Evolutionary conservation across 2,797 vertebrate genomes (phyloP), one percentile per base, ranked within the genome.

Genomic region (Fratercula arctica): DNA sequence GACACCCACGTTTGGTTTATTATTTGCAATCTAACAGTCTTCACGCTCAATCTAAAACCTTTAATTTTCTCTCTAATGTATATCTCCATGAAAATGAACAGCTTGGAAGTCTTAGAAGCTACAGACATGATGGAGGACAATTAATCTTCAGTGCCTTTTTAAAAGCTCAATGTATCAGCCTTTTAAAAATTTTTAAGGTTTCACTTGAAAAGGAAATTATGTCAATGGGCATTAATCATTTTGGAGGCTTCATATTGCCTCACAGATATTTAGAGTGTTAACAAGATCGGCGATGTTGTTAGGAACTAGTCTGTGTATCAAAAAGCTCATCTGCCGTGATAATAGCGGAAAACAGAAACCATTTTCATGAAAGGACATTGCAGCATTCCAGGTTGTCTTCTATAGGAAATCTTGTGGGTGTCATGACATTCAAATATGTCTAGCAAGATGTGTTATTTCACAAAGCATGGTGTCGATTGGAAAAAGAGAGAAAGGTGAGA

Each of bases 51-150:
- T 88, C 33, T 70, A 46, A 94, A 93, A 25, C 6, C 20, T 82
- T 97, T 95, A 35, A 85, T 95, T 94, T 83, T 63, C n/a, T 91
- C n/a, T 86, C 31, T 74, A 50, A 66, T 80, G 13, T 72, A 35
- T 91, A 70, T 82, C 29, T 70, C 64, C 23, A 67, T 29, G 46
- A 89, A 80, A 86, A 70, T 45, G 3, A 96, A 53, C 16, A 93
- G 7, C 53, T 88, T 7, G 16, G 28, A 92, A 96, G 51, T 53
- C 19, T 95, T 77, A 68, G 18, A 73, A 78, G 25, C 80, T 85
- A 28, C 39, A 87, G 54, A 89, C 35, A 37, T 0, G 1, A 67
- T 8, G 73, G 24, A 61, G 35, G 51, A 85, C 8, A 8, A 88
- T 91, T 67, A 85, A 48, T 35, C 51, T 53, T 48, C 50, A 91